A percentile compares a stretch with the other conserved stretches of the same genome.
Evolutionary conservation across 1,140 invertebrate species (phyloP).

Genomic region (Trichomalopsis sarcophagae): DNA sequence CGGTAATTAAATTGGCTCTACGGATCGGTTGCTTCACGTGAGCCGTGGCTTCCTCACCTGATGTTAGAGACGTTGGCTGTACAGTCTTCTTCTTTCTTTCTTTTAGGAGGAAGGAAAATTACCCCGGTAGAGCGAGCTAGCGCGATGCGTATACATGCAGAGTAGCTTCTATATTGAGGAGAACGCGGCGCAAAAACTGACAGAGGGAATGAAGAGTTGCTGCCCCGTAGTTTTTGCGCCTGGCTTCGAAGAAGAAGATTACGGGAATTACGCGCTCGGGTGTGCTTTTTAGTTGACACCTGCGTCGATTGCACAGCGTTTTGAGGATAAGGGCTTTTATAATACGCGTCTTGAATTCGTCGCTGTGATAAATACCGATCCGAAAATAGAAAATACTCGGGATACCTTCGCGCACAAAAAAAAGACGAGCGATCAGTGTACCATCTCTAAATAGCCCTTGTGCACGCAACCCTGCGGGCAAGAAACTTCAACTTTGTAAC

Average conservation of each 20-base stretch:
- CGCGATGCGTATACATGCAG: not conserved
- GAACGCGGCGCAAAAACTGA: not conserved
- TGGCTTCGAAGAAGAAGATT: not conserved
- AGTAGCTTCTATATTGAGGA: not conserved
- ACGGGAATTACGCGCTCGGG: not conserved
- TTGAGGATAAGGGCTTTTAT: too few species aligned
- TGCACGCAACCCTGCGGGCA: not conserved
- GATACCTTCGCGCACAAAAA: not conserved
- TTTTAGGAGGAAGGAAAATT: not conserved
- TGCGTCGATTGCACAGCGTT: not conserved
- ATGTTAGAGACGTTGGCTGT: not conserved
- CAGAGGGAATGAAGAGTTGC: not conserved
- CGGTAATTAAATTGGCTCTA: slow-evolving; percentile 45
- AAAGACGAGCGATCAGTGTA: not conserved
- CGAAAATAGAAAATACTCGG: not conserved
- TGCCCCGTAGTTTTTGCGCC: not conserved
- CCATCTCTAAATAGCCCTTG: not conserved
- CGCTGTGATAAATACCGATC: too few species aligned
- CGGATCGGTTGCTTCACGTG: not conserved
- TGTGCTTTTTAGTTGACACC: slow-evolving; percentile 6
- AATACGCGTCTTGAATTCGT: too few species aligned
- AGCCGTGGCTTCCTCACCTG: not conserved
- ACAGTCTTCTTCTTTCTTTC: not conserved
- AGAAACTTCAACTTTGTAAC: not conserved
- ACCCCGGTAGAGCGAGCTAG: not conserved